phyloP scores from a whole-genome alignment of 2,888 invertebrate species.

The Orthonychiurus folsomi region DNA sequence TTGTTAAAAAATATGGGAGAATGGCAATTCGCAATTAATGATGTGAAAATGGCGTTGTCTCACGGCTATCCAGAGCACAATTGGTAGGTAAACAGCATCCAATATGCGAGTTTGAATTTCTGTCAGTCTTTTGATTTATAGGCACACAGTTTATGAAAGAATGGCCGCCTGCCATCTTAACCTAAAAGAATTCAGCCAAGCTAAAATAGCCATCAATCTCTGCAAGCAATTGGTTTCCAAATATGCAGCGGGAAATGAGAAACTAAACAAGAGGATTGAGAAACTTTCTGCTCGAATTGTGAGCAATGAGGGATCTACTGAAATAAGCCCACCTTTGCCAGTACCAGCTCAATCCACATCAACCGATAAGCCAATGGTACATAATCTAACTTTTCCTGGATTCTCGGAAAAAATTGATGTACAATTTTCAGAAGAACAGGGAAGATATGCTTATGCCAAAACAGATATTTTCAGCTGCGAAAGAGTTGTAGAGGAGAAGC shows the following conservation, averaged over 20 bases:
- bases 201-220: slow-evolving; percentile 57
- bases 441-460: not conserved
- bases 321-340: not conserved
- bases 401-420: slow-evolving; percentile 48
- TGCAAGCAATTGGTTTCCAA: slow-evolving; percentile 53
- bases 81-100: slow-evolving; percentile 11
- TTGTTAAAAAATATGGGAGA: slow-evolving; percentile 53
- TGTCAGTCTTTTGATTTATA: slow-evolving; percentile 40
- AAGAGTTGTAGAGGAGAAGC: not conserved
- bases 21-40: slow-evolving; percentile 55
- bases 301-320: slow-evolving; percentile 28
- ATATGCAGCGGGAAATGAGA: slow-evolving; percentile 25
- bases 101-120: not conserved
- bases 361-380: not conserved
- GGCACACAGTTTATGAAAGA: slow-evolving; percentile 59
- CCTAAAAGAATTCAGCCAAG: slow-evolving; percentile 53
- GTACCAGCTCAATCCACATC: slow-evolving; percentile 3
- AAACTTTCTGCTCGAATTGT: slow-evolving; percentile 25
- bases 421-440: slow-evolving; percentile 43
- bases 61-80: slow-evolving; percentile 55
- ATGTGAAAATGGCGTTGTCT: slow-evolving; percentile 57
- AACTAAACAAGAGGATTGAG: slow-evolving; percentile 33
- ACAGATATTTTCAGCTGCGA: not conserved
- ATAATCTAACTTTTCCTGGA: not conserved
- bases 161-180: slow-evolving; percentile 52